Evolutionary conservation across 2,888 invertebrate genomes (phyloP).

Genomic region (Tetranychus piercei): DNA sequence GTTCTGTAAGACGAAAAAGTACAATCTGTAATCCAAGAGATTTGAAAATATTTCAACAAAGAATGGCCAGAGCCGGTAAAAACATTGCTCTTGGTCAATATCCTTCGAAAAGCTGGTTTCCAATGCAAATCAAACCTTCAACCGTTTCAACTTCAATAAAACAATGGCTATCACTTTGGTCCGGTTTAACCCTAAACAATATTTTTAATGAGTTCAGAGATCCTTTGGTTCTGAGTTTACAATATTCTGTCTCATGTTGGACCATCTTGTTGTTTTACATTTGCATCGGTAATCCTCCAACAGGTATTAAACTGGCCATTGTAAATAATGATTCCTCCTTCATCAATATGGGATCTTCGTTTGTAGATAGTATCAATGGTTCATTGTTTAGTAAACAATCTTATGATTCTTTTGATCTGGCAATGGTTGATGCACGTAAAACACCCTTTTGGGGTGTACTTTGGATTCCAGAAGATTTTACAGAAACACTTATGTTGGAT

Average conservation of each 20-base stretch:
- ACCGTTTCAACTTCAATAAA: not conserved
- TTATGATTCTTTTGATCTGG: not conserved
- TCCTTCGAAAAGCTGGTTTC: not conserved
- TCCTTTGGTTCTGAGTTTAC: not conserved
- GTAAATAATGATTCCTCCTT: not conserved
- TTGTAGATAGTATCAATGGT: not conserved
- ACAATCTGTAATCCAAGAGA: not conserved
- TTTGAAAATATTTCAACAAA: slow-evolving; percentile 2
- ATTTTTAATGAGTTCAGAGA: not conserved
- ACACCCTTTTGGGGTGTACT: not conserved
- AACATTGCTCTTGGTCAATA: not conserved
- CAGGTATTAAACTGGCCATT: not conserved
- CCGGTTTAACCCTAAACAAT: not conserved
- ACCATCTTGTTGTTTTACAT: not conserved
- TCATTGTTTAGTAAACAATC: not conserved
- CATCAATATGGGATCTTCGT: not conserved
- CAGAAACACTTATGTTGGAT: not conserved
- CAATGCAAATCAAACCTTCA: not conserved
- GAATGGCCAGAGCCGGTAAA: not conserved
- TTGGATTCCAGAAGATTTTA: not conserved
- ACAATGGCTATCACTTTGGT: not conserved
- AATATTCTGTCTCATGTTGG: not conserved
- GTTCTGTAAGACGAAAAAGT: not conserved
- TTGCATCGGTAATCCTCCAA: not conserved
- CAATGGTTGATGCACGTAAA: not conserved